Conservation (phyloP, 2,113 vertebrate genomes). For the Burhinus oedicnemus region DNA sequence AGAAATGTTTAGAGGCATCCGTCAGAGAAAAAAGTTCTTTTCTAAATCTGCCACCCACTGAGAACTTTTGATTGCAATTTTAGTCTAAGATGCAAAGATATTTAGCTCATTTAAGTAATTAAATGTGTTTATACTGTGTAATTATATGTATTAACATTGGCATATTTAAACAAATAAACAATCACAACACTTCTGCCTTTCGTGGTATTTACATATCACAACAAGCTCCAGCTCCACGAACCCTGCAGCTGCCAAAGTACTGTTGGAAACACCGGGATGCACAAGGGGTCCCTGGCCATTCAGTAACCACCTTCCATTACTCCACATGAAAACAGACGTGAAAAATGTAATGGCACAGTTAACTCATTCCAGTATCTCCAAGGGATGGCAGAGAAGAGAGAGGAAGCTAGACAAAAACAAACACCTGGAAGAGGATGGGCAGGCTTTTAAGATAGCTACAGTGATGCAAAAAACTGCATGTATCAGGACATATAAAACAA, state of each 20-base stretch:
- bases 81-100: slow-evolving; percentile 5
- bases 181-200: not conserved
- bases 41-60: slow-evolving; percentile 29
- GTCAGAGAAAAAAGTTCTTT: not conserved
- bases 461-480: not conserved
- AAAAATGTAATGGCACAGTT: not conserved
- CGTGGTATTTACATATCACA: not conserved
- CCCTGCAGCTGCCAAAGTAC: not conserved
- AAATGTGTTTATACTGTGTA: slow-evolving; percentile 9
- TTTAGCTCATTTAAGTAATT: slow-evolving; percentile 47
- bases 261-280: not conserved
- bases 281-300: not conserved
- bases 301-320: fast-evolving
- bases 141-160: not conserved
- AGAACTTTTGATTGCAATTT: slow-evolving; percentile 45
- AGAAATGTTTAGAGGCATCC: not conserved
- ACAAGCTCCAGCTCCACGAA: not conserved
- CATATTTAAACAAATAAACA: slow-evolving; percentile 2
- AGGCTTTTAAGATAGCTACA: fast-evolving
- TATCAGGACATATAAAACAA: no score
- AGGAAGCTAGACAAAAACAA: no score
- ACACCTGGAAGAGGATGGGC: not conserved
- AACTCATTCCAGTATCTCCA: not conserved
- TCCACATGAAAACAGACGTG: fast-evolving
- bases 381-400: not conserved